These are phyloP conservation scores for Nyctibius grandis DNA, from an alignment of 2,797 vertebrate genomes.

Conservation along the genomic window DNA sequence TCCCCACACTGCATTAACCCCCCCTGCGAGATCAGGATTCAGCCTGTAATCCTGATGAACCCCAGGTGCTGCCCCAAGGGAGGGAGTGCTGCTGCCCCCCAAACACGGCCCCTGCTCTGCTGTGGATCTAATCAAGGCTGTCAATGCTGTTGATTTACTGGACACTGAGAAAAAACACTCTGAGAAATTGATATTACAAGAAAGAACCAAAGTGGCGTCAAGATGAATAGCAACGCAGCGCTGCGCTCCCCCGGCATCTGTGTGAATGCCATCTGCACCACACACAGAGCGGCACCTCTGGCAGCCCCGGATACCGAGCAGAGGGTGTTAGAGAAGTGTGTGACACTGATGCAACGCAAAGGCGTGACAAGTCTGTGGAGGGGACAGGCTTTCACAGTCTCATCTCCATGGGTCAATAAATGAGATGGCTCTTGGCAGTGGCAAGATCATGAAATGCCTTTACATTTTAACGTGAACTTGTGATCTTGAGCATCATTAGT, in stretches of 20 bases:
- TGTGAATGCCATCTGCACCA: background rate
- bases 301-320: background rate
- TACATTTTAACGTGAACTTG: background rate
- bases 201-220: background rate
- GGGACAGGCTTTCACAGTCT: fast-evolving
- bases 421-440: background rate
- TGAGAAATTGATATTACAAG: background rate
- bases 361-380: fast-evolving
- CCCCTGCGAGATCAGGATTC: background rate
- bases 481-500: background rate
- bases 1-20: background rate
- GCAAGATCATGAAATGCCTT: fast-evolving
- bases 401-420: fast-evolving
- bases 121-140: background rate
- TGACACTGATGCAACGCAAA: fast-evolving
- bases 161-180: background rate
- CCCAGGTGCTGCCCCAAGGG: background rate
- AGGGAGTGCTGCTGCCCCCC: background rate
- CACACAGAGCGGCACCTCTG: background rate
- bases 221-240: fast-evolving
- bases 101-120: background rate
- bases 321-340: background rate
- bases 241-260: fast-evolving
- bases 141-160: background rate
- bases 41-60: background rate